Base-by-base conservation (phyloP, 2,113 vertebrate species). In the Electrona antarctica region DNA sequence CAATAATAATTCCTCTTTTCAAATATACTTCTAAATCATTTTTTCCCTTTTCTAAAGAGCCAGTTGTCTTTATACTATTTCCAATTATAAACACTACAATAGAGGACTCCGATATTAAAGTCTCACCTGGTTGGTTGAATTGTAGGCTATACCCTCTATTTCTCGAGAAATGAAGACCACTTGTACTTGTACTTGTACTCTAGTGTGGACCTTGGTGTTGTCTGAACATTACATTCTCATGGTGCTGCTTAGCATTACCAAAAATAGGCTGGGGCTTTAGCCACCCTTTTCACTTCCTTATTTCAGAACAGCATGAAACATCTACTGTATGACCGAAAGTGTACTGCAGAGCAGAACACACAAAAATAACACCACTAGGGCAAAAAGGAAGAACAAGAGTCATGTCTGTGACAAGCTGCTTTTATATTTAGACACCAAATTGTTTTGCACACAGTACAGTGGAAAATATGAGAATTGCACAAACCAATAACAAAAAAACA, bases 261-360 rank as follows among this genome's bases (percentile, higher is more conserved):
- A 6, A 55, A 7, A 47, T n/a, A 8, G 28, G 56, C 8, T 75
- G 69, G 79, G 74, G 60, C 67, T 78, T 86, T 50, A 48, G 63
- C 70, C 1, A 51, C 55, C 0, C 9, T 1, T 76, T 62, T 80
- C 74, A 81, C 85, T 90, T 92, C 88, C 88, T 87, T 76, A 51
- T 80, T 89, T 79, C 67, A 63, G 2, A 47, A 8, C 7, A 1
- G 69, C 29, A 71, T 48, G 78, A 76, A 87, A 88, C 74, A 60
- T 14, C 1, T 55, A 1, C 73, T n/a, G n/a, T n/a, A n/a, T n/a
- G 76, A 76, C 51, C 57, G 67, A 73, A 60, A 59, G 65, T 60
- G 46, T 47, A 58, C 11, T 2, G 3, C 0, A 48, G 11, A 7
- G 3, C 0, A 48, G 11, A 7, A 8, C 11, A 49, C 59, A 67